Evolutionary conservation across 1,140 invertebrate species (phyloP).

Genomic region (Laupala kohalensis): DNA sequence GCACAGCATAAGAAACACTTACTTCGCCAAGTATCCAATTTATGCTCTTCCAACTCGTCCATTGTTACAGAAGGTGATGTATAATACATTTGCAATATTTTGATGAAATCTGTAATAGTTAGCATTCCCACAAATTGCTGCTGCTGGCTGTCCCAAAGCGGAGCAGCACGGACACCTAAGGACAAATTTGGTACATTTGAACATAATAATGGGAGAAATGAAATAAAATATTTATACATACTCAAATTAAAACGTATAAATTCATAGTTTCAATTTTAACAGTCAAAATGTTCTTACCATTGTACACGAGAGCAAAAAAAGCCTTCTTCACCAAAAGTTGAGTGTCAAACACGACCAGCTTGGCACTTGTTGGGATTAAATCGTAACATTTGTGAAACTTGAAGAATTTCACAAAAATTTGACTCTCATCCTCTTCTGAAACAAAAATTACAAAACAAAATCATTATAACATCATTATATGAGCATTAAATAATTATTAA

Average conservation of each 20-base stretch:
- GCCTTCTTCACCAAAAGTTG: conserved; percentile 96
- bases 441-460: conserved; percentile 23
- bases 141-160: conserved; percentile 85
- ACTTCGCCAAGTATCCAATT: conserved; percentile 90
- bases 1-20: too few species aligned
- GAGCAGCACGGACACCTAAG: conserved; percentile 90
- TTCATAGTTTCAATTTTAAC: too few species aligned
- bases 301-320: conserved; percentile 96
- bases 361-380: conserved; percentile 96
- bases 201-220: not conserved
- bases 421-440: conserved; percentile 90
- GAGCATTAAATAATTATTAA: too few species aligned
- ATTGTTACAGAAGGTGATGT: conserved; percentile 81
- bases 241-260: too few species aligned
- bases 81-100: conserved; percentile 96
- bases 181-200: too few species aligned
- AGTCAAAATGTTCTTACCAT: too few species aligned
- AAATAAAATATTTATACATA: not conserved
- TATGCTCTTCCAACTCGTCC: conserved; percentile 95
- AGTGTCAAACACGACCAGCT: conserved; percentile 99
- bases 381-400: conserved; percentile 99
- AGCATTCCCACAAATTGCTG: conserved; percentile 90
- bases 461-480: not conserved
- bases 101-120: conserved; percentile 99
- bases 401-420: conserved; percentile 97